These are phyloP conservation scores for Catharus bicknelli DNA, from an alignment of 2,113 vertebrate species.

Conservation along the genomic window DNA sequence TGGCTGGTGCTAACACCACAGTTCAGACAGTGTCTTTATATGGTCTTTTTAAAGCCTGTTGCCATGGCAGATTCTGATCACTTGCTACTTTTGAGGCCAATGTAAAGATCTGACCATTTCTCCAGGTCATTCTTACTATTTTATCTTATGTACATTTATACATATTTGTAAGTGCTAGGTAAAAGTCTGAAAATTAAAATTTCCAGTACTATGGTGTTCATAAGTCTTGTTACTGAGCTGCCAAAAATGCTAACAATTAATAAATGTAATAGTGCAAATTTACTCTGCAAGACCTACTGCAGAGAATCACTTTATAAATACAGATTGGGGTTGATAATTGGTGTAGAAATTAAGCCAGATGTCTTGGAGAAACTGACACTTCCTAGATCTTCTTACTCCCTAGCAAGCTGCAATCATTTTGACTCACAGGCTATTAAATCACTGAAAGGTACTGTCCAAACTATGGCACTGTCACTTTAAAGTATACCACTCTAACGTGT, in stretches of 20 bases:
- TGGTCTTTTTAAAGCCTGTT: slow-evolving; percentile 81
- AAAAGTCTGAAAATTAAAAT: slow-evolving; percentile 79
- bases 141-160: slow-evolving; percentile 82
- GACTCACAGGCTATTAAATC: slow-evolving; percentile 84
- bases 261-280: slow-evolving; percentile 83
- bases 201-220: slow-evolving; percentile 78
- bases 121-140: slow-evolving; percentile 76
- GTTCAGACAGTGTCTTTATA: slow-evolving; percentile 86
- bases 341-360: slow-evolving; percentile 65
- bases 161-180: slow-evolving; percentile 81
- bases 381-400: slow-evolving; percentile 72
- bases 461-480: slow-evolving; percentile 83
- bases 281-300: slow-evolving; percentile 70
- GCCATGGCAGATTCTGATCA: slow-evolving; percentile 74
- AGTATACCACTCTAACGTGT: slow-evolving; percentile 78
- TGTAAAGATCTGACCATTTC: slow-evolving; percentile 75
- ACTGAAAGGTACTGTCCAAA: slow-evolving; percentile 84
- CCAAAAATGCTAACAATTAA: slow-evolving; percentile 78
- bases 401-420: slow-evolving; percentile 76
- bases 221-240: slow-evolving; percentile 80
- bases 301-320: slow-evolving; percentile 75
- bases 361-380: slow-evolving; percentile 76
- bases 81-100: slow-evolving; percentile 79
- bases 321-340: slow-evolving; percentile 69
- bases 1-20: slow-evolving; percentile 84